Conservation (phyloP, 2,888 invertebrate species). For the Drosophila conformis region DNA sequence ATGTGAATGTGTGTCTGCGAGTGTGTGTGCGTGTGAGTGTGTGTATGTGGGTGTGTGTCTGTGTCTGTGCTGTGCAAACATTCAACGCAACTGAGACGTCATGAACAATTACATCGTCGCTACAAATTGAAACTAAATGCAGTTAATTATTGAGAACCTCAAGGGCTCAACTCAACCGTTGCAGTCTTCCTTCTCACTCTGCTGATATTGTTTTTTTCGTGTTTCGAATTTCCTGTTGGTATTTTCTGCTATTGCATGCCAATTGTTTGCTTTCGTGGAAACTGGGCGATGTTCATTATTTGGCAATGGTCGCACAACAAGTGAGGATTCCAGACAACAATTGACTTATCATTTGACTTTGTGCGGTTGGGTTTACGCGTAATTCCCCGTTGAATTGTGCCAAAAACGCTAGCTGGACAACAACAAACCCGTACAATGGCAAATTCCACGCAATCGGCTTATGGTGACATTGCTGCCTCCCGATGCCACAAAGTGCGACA, state of each 20-base stretch:
- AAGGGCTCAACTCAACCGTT: conserved; percentile 36
- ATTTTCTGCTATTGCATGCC: conserved; percentile 35
- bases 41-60: conserved; percentile 4
- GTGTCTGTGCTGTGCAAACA: conserved; percentile 30
- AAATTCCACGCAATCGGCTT: conserved; percentile 80
- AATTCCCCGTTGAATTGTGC: conserved; percentile 51
- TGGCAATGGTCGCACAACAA: conserved; percentile 25
- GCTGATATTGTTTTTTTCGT: not conserved
- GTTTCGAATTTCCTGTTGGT: not conserved
- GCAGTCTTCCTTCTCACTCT: conserved; percentile 21
- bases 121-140: conserved; percentile 78
- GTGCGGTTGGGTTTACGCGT: conserved; percentile 55
- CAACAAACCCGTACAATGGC: conserved; percentile 60
- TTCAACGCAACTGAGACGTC: conserved; percentile 37
- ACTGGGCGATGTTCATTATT: conserved; percentile 51
- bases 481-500: conserved; percentile 54
- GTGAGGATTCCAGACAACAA: conserved; percentile 59
- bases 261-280: conserved; percentile 39
- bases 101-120: conserved; percentile 73
- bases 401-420: conserved; percentile 6
- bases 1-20: conserved; percentile 4
- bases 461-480: conserved; percentile 74
- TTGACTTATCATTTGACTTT: conserved; percentile 79
- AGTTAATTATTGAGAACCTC: conserved; percentile 54
- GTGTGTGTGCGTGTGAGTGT: conserved; percentile 4